Evolutionary conservation across 2,113 vertebrate genomes (phyloP), one percentile per base, ranked within the genome.

Genomic region (Corynorhinus townsendii): DNA sequence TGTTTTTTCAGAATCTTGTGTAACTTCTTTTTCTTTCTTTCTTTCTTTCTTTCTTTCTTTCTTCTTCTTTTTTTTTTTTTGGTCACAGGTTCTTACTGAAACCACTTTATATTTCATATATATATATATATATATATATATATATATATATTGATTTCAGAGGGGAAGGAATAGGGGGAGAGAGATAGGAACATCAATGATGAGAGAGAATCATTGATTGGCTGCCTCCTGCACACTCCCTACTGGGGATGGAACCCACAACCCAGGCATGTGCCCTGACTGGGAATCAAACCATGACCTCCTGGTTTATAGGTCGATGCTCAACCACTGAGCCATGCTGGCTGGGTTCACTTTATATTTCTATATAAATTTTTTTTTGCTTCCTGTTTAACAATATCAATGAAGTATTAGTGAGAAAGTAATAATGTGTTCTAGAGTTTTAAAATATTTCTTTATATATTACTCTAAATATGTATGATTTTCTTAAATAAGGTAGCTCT

Each of bases 401-500:
- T 89, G 22, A 91, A n/a, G 1, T 62, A 93, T 80, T 83, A 76
- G 15, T 91, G 66, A 59, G 30, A 69, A 94, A 47, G 7, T 66
- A 83, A 54, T 69, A 77, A 75, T 28, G 14, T 72, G 7, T 88
- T 73, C 33, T 59, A 75, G 24, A 45, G 84, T 64, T 93, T 62
- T 54, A 83, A 49, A 90, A 72, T 80, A 81, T 49, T 93, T 91
- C 26, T 81, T 86, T 90, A 14, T 66, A 35, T 82, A 14, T 73
- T 85, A 11, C n/a, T 56, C 7, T 94, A 87, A 59, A 87, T 79
- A 38, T 45, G 14, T 71, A 75, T 66, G 85, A 9, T 88, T 90
- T 92, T 95, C 56, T 72, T 83, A 93, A 95, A 86, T 72, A 56
- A 73, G 52, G n/a, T 72, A 62, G 19, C 52, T 92, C 4, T 81